Evolutionary conservation across 2,888 invertebrate genomes (phyloP), one percentile per base, ranked within the genome.

Genomic region (Cosmia pyralina): DNA sequence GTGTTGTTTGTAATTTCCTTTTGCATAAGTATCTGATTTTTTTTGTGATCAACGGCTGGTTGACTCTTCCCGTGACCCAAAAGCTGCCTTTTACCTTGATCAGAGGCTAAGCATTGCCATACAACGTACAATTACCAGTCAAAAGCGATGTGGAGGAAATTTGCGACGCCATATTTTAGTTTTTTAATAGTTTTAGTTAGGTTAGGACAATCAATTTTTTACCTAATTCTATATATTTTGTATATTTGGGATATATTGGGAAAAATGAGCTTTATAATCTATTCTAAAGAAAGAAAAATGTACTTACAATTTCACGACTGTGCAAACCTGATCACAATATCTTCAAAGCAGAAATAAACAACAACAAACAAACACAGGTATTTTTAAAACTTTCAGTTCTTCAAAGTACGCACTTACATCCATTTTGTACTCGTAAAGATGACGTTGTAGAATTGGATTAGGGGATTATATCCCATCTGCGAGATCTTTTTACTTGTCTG

Each of bases 401-500:
- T 72, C 48, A 50, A 65, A 57, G 70, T 75, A 52, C n/a, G n/a
- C n/a, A n/a, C n/a, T n/a, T n/a, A n/a, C 38, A 74, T 52, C 77
- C 64, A 77, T 75, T 79, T 79, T 71, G 82, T n/a, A n/a, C n/a
- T n/a, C n/a, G n/a, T 60, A 67, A 72, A 75, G 78, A 72, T 78
- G 79, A 70, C 82, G 46, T 64, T 59, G 72, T 68, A 52, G 55
- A 78, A 82, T 82, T 64, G 82, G 75, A 82, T 82, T 67, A 82
- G 65, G 62, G 69, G 77, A 81, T 81, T 82, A 78, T 74, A 71
- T 60, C 65, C 77, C 69, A 80, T 80, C 77, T 81, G 81, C 55
- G 15, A 41, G 68, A 59, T 70, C 34, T 74, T 76, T 73, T 69
- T 79, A 75, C 78, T 81, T 71, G 78, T 77, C 70, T 69, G 58